These are phyloP conservation scores for Tauraco hartlaubi DNA, from an alignment of 2,797 vertebrate species.

Conservation along the genomic window DNA sequence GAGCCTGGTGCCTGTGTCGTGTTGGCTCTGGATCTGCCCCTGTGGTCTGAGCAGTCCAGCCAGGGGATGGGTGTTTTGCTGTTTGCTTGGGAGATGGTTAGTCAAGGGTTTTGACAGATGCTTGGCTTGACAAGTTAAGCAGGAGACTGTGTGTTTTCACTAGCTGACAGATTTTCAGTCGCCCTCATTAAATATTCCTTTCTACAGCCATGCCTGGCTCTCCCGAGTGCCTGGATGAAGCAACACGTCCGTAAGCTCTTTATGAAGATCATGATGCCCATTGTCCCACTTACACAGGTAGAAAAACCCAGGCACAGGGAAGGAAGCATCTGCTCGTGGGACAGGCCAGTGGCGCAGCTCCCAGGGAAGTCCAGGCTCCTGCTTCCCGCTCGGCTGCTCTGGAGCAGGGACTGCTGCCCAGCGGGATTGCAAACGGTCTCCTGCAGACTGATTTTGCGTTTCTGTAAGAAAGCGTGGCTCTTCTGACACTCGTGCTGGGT, in stretches of 20 bases:
- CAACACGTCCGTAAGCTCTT: background rate
- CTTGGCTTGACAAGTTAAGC: background rate
- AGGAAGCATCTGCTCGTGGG: background rate
- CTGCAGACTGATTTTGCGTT: background rate
- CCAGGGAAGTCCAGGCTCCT: background rate
- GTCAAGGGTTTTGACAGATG: background rate
- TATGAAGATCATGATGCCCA: background rate
- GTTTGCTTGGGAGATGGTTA: background rate
- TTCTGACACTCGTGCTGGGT: accelerated
- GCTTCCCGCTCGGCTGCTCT: background rate
- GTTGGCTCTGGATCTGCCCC: background rate
- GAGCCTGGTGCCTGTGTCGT: accelerated
- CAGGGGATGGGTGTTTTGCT: background rate
- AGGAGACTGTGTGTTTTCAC: background rate
- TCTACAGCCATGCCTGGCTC: background rate
- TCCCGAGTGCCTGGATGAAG: background rate
- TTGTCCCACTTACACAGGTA: background rate
- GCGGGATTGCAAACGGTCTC: background rate
- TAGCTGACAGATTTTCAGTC: background rate
- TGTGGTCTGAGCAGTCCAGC: accelerated
- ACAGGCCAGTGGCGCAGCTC: background rate
- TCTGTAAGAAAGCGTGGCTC: accelerated
- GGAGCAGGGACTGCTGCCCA: background rate
- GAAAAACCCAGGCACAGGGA: accelerated
- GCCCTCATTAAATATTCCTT: background rate